phyloP scores from a whole-genome alignment of 2,113 vertebrate genomes.

The Colius striatus region DNA sequence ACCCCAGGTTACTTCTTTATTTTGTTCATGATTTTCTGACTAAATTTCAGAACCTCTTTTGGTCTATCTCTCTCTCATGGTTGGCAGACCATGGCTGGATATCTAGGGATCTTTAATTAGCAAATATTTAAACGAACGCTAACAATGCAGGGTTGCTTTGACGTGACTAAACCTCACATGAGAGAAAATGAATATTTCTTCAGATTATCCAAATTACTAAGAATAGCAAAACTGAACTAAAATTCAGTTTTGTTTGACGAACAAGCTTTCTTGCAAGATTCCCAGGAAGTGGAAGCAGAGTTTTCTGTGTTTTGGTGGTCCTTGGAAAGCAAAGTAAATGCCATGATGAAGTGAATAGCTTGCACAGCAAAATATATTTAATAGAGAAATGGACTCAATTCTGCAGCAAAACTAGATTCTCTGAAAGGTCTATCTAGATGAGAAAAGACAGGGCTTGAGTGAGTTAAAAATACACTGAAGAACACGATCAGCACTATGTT shows the following conservation, averaged over 20 bases:
- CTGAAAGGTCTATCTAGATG: conserved; percentile 26
- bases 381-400: background rate
- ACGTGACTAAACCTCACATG: background rate
- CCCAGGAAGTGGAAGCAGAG: conserved; percentile 6
- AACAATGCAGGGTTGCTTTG: background rate
- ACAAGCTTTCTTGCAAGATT: background rate
- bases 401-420: background rate
- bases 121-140: background rate
- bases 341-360: background rate
- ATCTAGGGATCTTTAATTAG: background rate
- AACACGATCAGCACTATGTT: conserved; percentile 15
- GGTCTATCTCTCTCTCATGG: background rate
- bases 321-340: background rate
- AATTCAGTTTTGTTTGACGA: background rate
- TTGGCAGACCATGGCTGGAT: background rate
- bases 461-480: conserved; percentile 28
- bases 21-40: background rate
- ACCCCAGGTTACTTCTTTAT: background rate
- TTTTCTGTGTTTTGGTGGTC: background rate
- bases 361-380: background rate
- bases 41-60: background rate
- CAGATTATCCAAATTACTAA: background rate
- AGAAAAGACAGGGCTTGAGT: conserved; percentile 37
- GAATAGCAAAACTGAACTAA: background rate
- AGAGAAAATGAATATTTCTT: background rate